Evolutionary conservation across 2,797 vertebrate genomes (phyloP).

Genomic region (Sus cebifrons): DNA sequence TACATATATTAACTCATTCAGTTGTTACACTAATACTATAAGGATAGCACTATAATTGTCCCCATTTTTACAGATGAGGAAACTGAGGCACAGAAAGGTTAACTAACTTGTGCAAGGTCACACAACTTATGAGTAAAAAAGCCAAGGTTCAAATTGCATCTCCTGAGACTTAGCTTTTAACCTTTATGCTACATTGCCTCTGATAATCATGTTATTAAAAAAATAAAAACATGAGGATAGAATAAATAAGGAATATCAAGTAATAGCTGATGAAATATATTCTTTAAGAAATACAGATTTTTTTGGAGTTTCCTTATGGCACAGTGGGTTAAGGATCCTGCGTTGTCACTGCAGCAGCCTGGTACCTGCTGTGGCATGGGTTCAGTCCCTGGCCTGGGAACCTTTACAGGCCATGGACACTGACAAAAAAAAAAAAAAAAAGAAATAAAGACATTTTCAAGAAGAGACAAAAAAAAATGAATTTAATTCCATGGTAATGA

Average conservation of each 20-base stretch:
- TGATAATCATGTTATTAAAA: neutral
- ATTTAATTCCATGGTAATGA: slow-evolving; percentile 21
- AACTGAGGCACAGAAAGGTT: neutral
- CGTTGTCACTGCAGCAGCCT: too few species aligned
- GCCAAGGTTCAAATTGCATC: neutral
- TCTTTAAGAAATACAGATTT: slow-evolving; percentile 19
- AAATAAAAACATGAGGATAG: neutral
- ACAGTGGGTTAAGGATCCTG: too few species aligned
- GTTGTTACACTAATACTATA: neutral
- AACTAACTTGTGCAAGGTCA: neutral
- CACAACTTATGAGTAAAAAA: slow-evolving; percentile 7
- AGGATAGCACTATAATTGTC: slow-evolving; percentile 15
- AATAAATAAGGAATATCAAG: neutral
- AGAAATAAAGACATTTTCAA: slow-evolving; percentile 33
- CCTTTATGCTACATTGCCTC: neutral
- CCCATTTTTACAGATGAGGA: neutral
- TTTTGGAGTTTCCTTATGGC: too few species aligned
- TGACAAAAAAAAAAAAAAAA: neutral
- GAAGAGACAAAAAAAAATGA: neutral
- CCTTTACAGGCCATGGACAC: too few species aligned
- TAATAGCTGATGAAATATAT: slow-evolving; percentile 16
- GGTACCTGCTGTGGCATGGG: too few species aligned
- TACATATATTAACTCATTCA: neutral
- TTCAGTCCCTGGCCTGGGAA: too few species aligned
- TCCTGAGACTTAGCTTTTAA: neutral